A percentile compares a stretch with the other conserved stretches of the same genome.
These are phyloP conservation scores for Theodoxus fluviatilis DNA, from an alignment of 2,888 invertebrate genomes.

Conservation along the genomic window DNA sequence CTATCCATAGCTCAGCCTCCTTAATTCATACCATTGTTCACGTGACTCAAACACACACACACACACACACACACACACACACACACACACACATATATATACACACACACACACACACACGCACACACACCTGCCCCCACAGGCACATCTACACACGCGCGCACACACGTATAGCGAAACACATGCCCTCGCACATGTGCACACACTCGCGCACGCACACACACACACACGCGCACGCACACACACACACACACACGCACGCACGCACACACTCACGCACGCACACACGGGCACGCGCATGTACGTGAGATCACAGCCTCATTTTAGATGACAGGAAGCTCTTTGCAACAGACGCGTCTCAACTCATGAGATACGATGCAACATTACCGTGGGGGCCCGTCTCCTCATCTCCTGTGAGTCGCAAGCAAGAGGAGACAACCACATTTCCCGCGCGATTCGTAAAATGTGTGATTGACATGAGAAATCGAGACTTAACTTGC, in stretches of 20 bases:
- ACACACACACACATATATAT: constrained; percentile 4
- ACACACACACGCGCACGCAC: constrained; percentile 16
- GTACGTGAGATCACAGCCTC: neutral
- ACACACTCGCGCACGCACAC: constrained; percentile 6
- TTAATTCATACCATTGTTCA: no score
- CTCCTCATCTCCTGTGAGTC: neutral
- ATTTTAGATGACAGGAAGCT: neutral
- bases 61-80: constrained; percentile 17
- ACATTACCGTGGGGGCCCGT: neutral
- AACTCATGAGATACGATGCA: neutral
- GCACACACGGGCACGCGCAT: neutral
- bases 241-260: neutral
- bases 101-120: constrained; percentile 11
- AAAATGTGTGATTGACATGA: no score
- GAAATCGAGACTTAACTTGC: no score
- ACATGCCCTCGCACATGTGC: neutral
- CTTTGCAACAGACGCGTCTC: neutral
- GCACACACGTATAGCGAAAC: neutral
- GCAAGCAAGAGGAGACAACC: neutral
- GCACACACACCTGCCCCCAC: neutral
- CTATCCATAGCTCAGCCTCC: neutral
- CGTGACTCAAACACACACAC: neutral
- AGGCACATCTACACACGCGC: neutral
- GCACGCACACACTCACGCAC: neutral
- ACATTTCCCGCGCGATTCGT: neutral